A percentile compares a stretch with the other conserved stretches of the same genome.
Evolutionary conservation across 1,140 invertebrate genomes (phyloP).

Genomic region (Anagrus nilaparvatae): DNA sequence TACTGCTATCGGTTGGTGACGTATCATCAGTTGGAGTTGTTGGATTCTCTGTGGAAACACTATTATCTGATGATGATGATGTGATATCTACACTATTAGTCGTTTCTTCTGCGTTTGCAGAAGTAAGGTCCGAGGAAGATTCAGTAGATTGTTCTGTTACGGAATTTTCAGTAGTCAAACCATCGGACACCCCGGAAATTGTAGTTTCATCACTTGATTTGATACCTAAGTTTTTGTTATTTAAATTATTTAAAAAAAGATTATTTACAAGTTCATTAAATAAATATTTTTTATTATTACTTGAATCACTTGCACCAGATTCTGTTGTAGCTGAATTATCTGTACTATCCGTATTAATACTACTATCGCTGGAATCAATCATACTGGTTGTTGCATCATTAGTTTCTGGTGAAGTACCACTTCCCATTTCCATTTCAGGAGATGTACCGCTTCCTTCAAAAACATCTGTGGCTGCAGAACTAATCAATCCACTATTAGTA

Average conservation of each 20-base stretch:
- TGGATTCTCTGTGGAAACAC: too few relatives aligned
- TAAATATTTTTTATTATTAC: conserved; percentile 2
- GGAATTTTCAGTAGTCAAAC: too few relatives aligned
- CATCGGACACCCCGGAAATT: too few relatives aligned
- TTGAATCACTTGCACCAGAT: background rate
- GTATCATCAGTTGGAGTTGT: too few relatives aligned
- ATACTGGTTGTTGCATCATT: background rate
- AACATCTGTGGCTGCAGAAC: conserved; percentile 14
- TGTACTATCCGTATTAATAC: background rate
- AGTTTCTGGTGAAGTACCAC: background rate
- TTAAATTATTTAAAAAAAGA: too few relatives aligned
- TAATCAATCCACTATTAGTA: conserved; percentile 14
- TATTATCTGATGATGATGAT: too few relatives aligned
- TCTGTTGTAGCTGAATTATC: conserved; percentile 7
- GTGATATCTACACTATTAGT: too few relatives aligned
- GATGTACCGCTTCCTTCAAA: conserved; percentile 32
- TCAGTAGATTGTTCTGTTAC: conserved; percentile 9
- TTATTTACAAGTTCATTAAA: too few relatives aligned
- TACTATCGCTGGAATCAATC: background rate
- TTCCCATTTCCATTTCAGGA: conserved; percentile 21
- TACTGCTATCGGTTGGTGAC: too few relatives aligned
- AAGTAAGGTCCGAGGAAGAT: conserved; percentile 2
- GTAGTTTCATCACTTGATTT: too few relatives aligned
- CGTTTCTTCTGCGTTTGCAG: background rate
- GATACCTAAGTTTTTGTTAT: too few relatives aligned